Evolutionary conservation across 2,888 invertebrate species (phyloP), one percentile per base, ranked within the genome.

Genomic region (Sicus ferrugineus): DNA sequence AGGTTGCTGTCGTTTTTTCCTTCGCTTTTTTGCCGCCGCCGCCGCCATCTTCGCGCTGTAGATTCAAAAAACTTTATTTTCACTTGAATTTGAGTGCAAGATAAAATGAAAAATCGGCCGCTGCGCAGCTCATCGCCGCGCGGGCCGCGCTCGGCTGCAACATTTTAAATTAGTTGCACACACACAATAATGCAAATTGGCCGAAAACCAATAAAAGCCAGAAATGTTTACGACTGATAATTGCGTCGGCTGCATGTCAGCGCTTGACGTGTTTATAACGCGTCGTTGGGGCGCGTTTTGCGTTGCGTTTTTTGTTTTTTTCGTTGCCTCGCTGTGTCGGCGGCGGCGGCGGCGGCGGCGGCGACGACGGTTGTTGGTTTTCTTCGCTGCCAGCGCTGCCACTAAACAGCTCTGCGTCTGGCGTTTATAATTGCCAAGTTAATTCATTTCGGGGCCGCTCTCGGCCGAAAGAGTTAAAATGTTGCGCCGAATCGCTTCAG

Each of bases 191-290:
- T 50, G 50, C 59, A 67, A 67, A 67, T 67, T 59, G 67, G 67
- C 59, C 19, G 28, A 67, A 64, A 67, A 58, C 58, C 67, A 67
- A 67, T 67, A 67, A 67, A 67, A 67, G 31, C 46, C 48, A 31
- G 26, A 56, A 58, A 56, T 48, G 34, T 69, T 69, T 69, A 69
- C 61, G 56, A 63, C 38, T 69, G 68, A 56, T 61, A 69, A 69
- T 69, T 69, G 58, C 69, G 28, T 30, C 26, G 56, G 68, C 64
- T 48, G 63, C 56, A 38, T 54, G 58, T 63, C 69, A 69, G 67
- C 31, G 21, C 42, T 56, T 38, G 66, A 66, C 56, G 65, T 54
- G 66, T 38, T 48, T 48, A 48, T 31, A 42, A n/a, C n/a, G 7
- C n/a, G 52, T 65, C 34, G 54, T 64, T 31, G 56, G 6, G 28